Percentiles rank a stretch among this genome's conserved stretches.
Evolutionary conservation across 2,888 invertebrate genomes (phyloP).

Genomic region (Tiliacea citrago): DNA sequence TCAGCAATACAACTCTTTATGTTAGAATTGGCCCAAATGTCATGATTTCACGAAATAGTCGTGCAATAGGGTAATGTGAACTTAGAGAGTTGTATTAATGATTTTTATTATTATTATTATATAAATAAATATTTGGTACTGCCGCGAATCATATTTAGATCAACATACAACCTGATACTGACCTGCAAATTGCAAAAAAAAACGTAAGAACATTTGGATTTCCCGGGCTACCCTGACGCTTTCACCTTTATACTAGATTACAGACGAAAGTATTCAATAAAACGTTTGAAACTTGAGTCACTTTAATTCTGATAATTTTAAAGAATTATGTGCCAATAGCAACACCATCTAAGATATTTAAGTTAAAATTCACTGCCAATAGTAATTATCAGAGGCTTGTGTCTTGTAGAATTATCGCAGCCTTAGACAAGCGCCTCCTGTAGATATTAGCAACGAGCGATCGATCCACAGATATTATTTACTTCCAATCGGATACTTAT

Average conservation of each 20-base stretch:
- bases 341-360: conserved; percentile 51
- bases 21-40: too few species aligned
- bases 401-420: conserved; percentile 53
- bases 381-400: conserved; percentile 58
- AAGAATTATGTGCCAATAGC: conserved; percentile 49
- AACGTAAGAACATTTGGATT: too few species aligned
- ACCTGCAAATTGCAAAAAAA: too few species aligned
- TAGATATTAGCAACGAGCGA: conserved; percentile 41
- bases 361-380: conserved; percentile 63
- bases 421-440: conserved; percentile 56
- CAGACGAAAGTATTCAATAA: conserved; percentile 23
- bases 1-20: too few species aligned
- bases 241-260: neutral
- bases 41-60: too few species aligned
- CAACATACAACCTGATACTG: too few species aligned
- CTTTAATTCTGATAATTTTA: conserved; percentile 38
- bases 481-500: conserved; percentile 39
- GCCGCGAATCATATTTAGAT: neutral
- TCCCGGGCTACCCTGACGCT: too few species aligned
- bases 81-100: too few species aligned
- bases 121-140: neutral
- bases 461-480: conserved; percentile 21
- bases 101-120: too few species aligned
- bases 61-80: too few species aligned
- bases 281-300: conserved; percentile 15